Conservation (phyloP, 1,140 invertebrate genomes). For the Meloidogyne exigua region DNA sequence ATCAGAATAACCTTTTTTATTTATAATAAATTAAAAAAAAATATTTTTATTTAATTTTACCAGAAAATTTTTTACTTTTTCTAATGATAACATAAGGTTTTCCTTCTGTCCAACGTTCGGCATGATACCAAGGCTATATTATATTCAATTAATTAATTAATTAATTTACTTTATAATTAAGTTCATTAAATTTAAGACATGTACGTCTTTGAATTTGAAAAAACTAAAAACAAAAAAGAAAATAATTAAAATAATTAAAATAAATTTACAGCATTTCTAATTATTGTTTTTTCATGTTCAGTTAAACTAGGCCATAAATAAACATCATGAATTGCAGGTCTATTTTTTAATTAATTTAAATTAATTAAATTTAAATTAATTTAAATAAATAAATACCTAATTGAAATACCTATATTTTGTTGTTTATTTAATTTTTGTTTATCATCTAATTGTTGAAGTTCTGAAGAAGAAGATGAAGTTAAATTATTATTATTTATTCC, state of each 20-base stretch:
- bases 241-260: neutral
- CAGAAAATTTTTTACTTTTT: constrained; percentile 57
- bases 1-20: constrained; percentile 53
- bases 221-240: constrained; percentile 28
- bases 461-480: neutral
- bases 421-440: neutral
- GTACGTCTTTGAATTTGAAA: constrained; percentile 52
- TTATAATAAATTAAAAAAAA: neutral
- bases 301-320: constrained; percentile 49
- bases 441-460: neutral
- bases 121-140: constrained; percentile 59
- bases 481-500: neutral
- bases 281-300: neutral
- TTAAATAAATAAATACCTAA: neutral
- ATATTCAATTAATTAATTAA: neutral
- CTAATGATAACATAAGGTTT: constrained; percentile 59
- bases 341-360: neutral
- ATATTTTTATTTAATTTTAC: constrained; percentile 26
- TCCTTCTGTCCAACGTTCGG: constrained; percentile 54
- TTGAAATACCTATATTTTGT: constrained; percentile 5
- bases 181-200: constrained; percentile 49
- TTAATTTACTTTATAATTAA: constrained; percentile 43
- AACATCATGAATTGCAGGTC: constrained; percentile 46
- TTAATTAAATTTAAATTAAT: neutral
- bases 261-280: constrained; percentile 9